Evolutionary conservation across 2,888 invertebrate genomes (phyloP).

Genomic region (Tortricodes alternella): DNA sequence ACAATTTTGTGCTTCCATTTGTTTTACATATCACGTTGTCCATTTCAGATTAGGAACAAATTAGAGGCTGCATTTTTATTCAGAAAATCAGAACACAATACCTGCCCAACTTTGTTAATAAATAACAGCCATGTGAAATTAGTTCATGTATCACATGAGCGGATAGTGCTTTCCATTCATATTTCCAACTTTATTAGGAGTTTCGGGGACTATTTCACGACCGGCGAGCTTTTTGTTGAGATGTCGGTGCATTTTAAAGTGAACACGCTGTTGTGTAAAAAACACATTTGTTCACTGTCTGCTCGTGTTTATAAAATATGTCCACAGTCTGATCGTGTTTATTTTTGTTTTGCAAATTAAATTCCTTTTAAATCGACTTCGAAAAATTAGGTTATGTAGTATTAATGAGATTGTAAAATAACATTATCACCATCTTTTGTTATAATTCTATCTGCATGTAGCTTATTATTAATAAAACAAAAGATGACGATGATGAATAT

Average conservation of each 20-base stretch:
- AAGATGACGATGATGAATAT: no score
- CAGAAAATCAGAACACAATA: conserved; percentile 1
- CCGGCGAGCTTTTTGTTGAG: conserved; percentile 8
- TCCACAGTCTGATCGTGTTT: background rate
- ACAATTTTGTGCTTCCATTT: conserved; percentile 2
- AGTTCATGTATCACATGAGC: conserved; percentile 9
- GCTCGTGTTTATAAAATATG: background rate
- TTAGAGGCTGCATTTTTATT: conserved; percentile 10
- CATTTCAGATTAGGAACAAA: conserved; percentile 19
- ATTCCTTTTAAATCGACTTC: no score
- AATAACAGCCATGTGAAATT: conserved; percentile 16
- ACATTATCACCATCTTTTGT: no score
- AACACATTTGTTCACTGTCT: conserved; percentile 18
- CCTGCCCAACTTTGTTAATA: conserved; percentile 13
- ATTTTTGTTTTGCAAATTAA: no score
- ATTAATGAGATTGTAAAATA: no score
- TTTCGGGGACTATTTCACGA: conserved; percentile 17
- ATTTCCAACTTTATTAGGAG: conserved; percentile 15
- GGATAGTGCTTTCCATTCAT: background rate
- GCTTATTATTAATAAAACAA: no score
- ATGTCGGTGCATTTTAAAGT: conserved; percentile 18
- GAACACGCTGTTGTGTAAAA: conserved; percentile 12
- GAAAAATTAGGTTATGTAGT: no score
- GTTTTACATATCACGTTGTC: conserved; percentile 25
- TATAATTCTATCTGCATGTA: no score